phyloP scores from a whole-genome alignment of 2,888 invertebrate species.

The Augochlorella aurata region DNA sequence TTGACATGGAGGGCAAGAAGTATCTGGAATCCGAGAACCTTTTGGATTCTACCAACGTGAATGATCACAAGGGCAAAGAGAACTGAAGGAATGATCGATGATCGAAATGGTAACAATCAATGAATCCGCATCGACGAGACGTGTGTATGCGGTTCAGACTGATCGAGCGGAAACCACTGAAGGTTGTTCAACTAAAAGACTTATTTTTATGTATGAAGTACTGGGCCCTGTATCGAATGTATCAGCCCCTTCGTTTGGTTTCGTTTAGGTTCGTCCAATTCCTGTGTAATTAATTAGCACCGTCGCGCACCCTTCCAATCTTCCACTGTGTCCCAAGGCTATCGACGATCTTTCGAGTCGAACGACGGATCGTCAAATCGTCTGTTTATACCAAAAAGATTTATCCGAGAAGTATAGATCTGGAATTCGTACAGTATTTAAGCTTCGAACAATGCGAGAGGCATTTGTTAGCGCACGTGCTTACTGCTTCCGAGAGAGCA shows the following conservation, averaged over 20 bases:
- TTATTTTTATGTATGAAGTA: conserved; percentile 19
- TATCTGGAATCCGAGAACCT: conserved; percentile 69
- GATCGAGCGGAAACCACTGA: background rate
- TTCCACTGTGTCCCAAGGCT: background rate
- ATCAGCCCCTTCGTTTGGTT: background rate
- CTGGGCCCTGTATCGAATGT: background rate
- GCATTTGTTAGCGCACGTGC: conserved; percentile 35
- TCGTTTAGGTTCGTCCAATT: background rate
- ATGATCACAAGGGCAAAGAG: conserved; percentile 26
- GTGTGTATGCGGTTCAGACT: background rate
- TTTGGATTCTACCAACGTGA: conserved; percentile 55
- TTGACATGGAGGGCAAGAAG: conserved; percentile 78
- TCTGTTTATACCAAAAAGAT: background rate
- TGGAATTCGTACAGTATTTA: conserved; percentile 39
- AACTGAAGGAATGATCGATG: background rate
- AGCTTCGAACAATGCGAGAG: conserved; percentile 54
- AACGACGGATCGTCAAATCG: background rate
- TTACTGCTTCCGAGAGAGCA: conserved; percentile 41
- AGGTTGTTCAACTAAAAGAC: conserved; percentile 5
- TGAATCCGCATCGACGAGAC: background rate
- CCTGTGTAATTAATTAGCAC: background rate
- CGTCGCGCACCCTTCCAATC: conserved; percentile 4
- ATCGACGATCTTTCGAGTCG: background rate
- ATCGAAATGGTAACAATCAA: background rate
- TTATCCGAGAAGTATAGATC: background rate